A percentile compares a stretch with the other conserved stretches of the same genome.
These are phyloP conservation scores for Pangasianodon hypophthalmus DNA, from an alignment of 2,113 vertebrate species.

Conservation along the genomic window DNA sequence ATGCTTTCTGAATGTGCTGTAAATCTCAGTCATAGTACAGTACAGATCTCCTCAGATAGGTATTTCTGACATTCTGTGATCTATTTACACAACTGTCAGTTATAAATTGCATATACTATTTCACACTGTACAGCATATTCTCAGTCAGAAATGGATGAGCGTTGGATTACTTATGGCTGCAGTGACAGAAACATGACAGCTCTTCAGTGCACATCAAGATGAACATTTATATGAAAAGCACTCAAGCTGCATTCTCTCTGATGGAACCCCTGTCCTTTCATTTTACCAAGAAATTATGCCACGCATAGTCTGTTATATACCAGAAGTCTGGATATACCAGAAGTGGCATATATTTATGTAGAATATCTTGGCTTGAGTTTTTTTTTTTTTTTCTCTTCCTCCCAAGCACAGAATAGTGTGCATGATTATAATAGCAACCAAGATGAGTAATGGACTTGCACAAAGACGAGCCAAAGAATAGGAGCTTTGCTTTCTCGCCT, in stretches of 20 bases:
- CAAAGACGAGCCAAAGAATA: constrained; percentile 41
- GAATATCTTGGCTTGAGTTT: constrained; percentile 1
- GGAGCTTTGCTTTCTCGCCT: constrained; percentile 42
- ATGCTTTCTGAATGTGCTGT: background rate
- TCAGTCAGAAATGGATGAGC: constrained; percentile 2
- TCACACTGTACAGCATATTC: constrained; percentile 12
- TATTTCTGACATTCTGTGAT: constrained; percentile 26
- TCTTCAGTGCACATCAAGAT: constrained; percentile 5
- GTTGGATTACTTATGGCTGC: constrained; percentile 10
- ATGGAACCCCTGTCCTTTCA: constrained; percentile 9
- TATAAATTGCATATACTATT: constrained; percentile 20
- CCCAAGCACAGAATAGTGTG: constrained; percentile 28
- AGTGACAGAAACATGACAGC: constrained; percentile 16
- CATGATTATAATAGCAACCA: constrained; percentile 34
- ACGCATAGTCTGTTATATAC: background rate
- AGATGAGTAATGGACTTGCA: constrained; percentile 45
- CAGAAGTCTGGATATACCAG: background rate
- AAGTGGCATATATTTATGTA: constrained; percentile 6
- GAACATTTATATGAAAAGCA: constrained; percentile 3
- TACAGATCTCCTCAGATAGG: constrained; percentile 5
- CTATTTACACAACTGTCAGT: constrained; percentile 36
- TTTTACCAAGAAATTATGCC: background rate
- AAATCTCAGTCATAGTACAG: constrained; percentile 6
- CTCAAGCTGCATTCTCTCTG: background rate
- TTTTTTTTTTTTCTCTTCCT: background rate